Evolutionary conservation across 2,888 invertebrate genomes (phyloP).

Genomic region (Sesamia inferens): DNA sequence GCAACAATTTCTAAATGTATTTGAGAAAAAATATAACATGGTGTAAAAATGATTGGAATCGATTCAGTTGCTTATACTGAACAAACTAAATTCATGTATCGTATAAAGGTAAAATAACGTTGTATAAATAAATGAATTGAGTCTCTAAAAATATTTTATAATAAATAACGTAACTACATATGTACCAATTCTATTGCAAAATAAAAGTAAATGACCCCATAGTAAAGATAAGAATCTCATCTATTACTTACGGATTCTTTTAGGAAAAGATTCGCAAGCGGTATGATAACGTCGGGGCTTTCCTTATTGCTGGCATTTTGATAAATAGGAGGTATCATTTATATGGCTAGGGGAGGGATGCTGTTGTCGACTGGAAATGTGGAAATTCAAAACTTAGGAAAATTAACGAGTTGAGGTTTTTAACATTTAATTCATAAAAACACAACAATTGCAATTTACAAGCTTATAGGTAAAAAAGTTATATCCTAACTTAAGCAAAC

Average conservation of each 20-base stretch:
- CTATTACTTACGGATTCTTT: slow-evolving; percentile 51
- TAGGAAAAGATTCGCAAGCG: slow-evolving; percentile 41
- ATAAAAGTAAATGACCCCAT: slow-evolving; percentile 36
- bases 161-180: slow-evolving; percentile 5
- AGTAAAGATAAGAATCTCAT: slow-evolving; percentile 52
- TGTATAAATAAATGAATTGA: no score
- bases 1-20: no score
- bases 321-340: slow-evolving; percentile 62
- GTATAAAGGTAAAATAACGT: no score
- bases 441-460: no score
- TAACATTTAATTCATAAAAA: no score
- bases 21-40: no score
- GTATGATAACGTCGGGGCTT: slow-evolving; percentile 53
- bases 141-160: not conserved
- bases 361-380: slow-evolving; percentile 20
- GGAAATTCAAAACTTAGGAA: not conserved
- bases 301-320: slow-evolving; percentile 63
- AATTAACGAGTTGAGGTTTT: not conserved
- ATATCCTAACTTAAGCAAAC: no score
- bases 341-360: slow-evolving; percentile 16
- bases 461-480: no score
- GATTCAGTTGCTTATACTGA: no score
- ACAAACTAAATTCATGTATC: no score
- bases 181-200: slow-evolving; percentile 16
- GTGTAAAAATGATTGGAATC: no score